Evolutionary conservation across 2,797 vertebrate species (phyloP).

Genomic region (Eurystomus glaucurus): DNA sequence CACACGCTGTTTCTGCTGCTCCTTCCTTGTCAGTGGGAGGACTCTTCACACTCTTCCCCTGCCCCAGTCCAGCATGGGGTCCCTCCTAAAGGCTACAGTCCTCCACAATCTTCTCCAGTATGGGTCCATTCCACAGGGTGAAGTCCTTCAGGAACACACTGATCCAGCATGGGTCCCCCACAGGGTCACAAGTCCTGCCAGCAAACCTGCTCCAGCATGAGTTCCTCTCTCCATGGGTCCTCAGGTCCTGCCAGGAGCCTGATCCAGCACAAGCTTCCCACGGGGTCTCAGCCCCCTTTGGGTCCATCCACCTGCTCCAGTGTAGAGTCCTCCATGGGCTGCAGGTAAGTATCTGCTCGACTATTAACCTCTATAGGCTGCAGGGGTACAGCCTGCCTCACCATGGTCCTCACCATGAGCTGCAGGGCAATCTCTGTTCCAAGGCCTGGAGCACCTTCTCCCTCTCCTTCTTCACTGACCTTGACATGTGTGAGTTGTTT

Average conservation of each 20-base stretch:
- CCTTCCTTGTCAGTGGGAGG: not conserved
- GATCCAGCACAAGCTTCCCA: too few species aligned
- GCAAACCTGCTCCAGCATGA: not conserved
- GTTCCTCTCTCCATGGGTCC: too few species aligned
- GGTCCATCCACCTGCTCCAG: too few species aligned
- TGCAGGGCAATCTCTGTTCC: not conserved
- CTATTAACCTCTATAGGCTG: not conserved
- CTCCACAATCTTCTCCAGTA: not conserved
- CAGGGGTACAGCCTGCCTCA: not conserved
- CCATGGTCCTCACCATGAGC: not conserved
- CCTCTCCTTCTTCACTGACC: not conserved
- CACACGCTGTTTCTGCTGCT: accelerated
- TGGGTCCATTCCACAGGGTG: too few species aligned
- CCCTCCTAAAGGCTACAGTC: not conserved
- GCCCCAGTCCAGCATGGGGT: too few species aligned
- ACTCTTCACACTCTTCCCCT: not conserved
- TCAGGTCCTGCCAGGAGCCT: too few species aligned
- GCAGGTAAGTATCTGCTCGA: not conserved
- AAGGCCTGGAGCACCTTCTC: not conserved
- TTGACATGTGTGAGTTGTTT: not conserved
- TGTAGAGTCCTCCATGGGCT: not conserved
- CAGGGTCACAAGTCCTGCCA: not conserved
- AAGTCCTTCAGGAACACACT: not conserved
- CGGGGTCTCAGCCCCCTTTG: too few species aligned
- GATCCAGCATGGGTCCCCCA: not conserved